Base-by-base conservation (phyloP, 2,797 vertebrate species). In the Ptychobarbus kaznakovi region DNA sequence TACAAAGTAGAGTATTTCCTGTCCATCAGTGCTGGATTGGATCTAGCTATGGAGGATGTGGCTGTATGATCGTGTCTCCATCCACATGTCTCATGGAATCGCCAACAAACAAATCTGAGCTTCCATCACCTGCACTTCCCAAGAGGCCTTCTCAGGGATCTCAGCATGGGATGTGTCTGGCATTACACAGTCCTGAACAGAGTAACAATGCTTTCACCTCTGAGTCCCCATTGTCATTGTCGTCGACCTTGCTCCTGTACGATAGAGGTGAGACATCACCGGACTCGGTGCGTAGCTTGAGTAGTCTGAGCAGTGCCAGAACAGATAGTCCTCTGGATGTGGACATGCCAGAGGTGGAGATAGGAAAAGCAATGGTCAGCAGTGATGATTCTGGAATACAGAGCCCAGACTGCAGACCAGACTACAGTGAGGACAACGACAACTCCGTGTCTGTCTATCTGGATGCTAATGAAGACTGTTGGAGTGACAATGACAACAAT, bases 171-270 rank as follows among this genome's bases (percentile, higher is more conserved):
- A 93, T 95, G 86, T 93, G 90, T 82, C 90, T 95, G 0, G 89
- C 93, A 38, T 91, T 97, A n/a, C 90, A 92, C 86, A 61, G 42
- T 3, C 93, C 92, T 20, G 95, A 96, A 89, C 93, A 93, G 88
- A 95, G 96, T 73, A 94, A 95, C 58, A 96, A 96, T 56, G 91
- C 91, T 10, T 94, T 92, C 3, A 49, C 42, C 56, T 20, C 90
- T 0, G 32, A 91, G 32, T 93, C 91, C 2, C 92, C 92, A 2
- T 89, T 89, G 2, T 93, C 92, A 0, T 92, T 87, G 12, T 91
- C 90, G 0, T 94, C 89, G 0, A 92, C 91, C 0, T 91, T 89
- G 1, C 92, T 91, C 1, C 91, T 74, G 28, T 3, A 91, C 66
- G 85, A 88, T 87, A 25, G 92, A 88, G 92, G 88, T 0, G 87